Conservation (phyloP, 2,888 invertebrate genomes). For the Biston betularia region DNA sequence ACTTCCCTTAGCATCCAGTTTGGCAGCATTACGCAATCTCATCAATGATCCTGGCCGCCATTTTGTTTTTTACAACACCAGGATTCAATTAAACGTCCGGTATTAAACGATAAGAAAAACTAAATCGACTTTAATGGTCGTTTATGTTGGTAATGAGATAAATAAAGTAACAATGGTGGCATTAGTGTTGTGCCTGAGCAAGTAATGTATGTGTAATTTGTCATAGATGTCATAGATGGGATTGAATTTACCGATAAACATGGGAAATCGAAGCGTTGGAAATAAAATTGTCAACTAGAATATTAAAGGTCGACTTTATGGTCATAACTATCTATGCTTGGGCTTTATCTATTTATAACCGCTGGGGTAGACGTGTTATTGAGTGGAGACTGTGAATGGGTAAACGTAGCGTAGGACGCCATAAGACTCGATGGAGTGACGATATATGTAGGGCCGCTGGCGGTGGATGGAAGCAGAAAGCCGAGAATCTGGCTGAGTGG, state of each 20-base stretch:
- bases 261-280: slow-evolving; percentile 9
- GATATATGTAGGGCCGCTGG: too few relatives aligned
- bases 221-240: slow-evolving; percentile 44
- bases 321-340: too few relatives aligned
- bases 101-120: slow-evolving; percentile 63
- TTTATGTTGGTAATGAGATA: slow-evolving; percentile 61
- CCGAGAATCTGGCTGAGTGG: too few relatives aligned
- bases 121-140: slow-evolving; percentile 58
- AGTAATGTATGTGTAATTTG: slow-evolving; percentile 55
- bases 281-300: not conserved
- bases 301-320: not conserved
- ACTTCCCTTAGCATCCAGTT: slow-evolving; percentile 77
- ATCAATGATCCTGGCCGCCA: slow-evolving; percentile 78
- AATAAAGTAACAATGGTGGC: slow-evolving; percentile 58
- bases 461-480: too few relatives aligned
- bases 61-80: slow-evolving; percentile 69
- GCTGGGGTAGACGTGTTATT: too few relatives aligned
- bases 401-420: too few relatives aligned
- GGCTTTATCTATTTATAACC: too few relatives aligned
- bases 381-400: too few relatives aligned
- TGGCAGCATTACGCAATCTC: slow-evolving; percentile 82
- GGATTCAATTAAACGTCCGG: slow-evolving; percentile 78
- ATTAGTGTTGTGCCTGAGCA: slow-evolving; percentile 56
- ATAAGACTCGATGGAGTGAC: too few relatives aligned
- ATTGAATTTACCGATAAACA: slow-evolving; percentile 32